A percentile compares a stretch with the other conserved stretches of the same genome.
phyloP scores from a whole-genome alignment of 2,113 vertebrate species.

The Esox niger region DNA sequence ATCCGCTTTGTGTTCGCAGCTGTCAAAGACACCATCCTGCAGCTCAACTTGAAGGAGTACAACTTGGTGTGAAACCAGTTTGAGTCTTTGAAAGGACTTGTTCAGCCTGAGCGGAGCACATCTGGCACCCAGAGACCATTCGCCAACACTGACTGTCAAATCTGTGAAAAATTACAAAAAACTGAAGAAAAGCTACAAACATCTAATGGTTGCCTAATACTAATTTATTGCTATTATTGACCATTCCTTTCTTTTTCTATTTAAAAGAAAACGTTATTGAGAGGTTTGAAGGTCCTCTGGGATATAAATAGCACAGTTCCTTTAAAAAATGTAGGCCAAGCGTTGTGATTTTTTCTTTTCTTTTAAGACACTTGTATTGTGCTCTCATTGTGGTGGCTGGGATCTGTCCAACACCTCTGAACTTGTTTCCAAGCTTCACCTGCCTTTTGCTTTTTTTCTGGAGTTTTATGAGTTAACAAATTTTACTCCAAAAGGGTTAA shows the following conservation, averaged over 20 bases:
- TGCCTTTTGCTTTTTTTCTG: conserved; percentile 2
- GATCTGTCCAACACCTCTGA: conserved; percentile 33
- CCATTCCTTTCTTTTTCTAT: conserved; percentile 83
- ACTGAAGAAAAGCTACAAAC: conserved; percentile 41
- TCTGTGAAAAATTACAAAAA: conserved; percentile 63
- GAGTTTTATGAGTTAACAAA: no score
- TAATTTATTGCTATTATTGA: conserved; percentile 91
- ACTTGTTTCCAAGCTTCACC: conserved; percentile 48
- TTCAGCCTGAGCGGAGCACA: no score
- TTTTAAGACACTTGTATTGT: conserved; percentile 55
- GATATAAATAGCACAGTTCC: conserved; percentile 78
- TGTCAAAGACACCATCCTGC: conserved; percentile 94
- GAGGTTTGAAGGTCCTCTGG: conserved; percentile 73
- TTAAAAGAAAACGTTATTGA: conserved; percentile 77
- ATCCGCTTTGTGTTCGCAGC: conserved; percentile 95
- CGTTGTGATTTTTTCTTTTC: conserved; percentile 73
- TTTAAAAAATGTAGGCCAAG: conserved; percentile 75
- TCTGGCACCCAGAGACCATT: background rate
- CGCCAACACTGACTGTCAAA: conserved; percentile 49
- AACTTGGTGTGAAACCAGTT: conserved; percentile 79
- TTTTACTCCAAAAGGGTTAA: conserved; percentile 57
- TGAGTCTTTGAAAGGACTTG: no score
- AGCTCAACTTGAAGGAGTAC: conserved; percentile 94
- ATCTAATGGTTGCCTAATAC: conserved; percentile 79
- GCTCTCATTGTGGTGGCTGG: no score